Percentiles rank a stretch among this genome's conserved stretches.
These are phyloP conservation scores for Campopleginae sp. DNA, from an alignment of 2,888 invertebrate species.

Conservation along the genomic window DNA sequence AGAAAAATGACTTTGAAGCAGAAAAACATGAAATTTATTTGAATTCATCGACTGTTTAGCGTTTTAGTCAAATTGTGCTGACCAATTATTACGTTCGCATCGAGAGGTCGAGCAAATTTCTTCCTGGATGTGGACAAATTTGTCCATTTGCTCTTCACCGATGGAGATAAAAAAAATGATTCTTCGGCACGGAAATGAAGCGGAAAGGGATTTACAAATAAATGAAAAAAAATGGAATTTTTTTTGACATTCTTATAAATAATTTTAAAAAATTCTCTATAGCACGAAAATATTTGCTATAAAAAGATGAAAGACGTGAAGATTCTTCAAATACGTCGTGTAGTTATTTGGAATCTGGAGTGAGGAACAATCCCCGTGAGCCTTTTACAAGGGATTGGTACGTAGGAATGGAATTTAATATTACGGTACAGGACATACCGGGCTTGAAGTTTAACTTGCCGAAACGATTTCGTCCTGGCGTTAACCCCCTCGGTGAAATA, in stretches of 20 bases:
- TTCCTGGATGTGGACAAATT: not conserved
- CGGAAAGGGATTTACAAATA: too few relatives aligned
- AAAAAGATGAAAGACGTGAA: not conserved
- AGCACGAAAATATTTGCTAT: not conserved
- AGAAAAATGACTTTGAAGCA: not conserved
- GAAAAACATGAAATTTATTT: not conserved
- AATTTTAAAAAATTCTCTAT: too few relatives aligned
- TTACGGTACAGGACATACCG: conserved; percentile 55
- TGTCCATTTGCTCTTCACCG: not conserved
- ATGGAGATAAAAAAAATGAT: too few relatives aligned
- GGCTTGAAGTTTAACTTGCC: conserved; percentile 64
- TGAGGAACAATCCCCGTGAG: not conserved
- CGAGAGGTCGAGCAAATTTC: not conserved
- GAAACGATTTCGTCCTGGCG: conserved; percentile 75
- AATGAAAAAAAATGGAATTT: too few relatives aligned
- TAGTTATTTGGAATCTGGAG: not conserved
- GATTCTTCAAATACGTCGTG: not conserved
- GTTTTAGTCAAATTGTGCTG: not conserved
- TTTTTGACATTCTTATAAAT: too few relatives aligned
- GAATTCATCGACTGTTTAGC: not conserved
- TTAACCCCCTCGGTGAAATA: conserved; percentile 74
- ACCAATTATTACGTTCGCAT: not conserved
- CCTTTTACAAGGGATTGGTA: not conserved
- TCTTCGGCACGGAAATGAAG: too few relatives aligned
- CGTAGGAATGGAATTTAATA: conserved; percentile 53